phyloP scores from a whole-genome alignment of 2,888 invertebrate species.

The Noctua janthina region DNA sequence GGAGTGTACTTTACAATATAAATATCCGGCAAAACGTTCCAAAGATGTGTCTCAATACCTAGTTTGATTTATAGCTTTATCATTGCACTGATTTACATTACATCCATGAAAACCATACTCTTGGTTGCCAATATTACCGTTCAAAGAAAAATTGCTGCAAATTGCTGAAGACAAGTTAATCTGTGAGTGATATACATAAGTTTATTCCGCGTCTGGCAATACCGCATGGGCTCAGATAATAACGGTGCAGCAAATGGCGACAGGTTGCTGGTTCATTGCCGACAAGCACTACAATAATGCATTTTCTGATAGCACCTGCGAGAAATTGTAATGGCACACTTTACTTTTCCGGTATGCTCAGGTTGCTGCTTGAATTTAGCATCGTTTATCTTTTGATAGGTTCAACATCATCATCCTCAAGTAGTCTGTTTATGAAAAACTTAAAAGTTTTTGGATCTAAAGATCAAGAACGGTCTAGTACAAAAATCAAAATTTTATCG shows the following conservation, averaged over 20 bases:
- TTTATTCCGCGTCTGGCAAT: constrained; percentile 33
- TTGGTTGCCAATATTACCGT: constrained; percentile 9
- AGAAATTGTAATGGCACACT: constrained; percentile 25
- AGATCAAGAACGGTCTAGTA: neutral
- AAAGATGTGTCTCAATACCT: neutral
- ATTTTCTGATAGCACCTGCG: constrained; percentile 38
- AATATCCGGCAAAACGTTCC: neutral
- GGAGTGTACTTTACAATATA: neutral
- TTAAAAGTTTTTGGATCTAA: neutral
- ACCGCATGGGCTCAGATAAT: constrained; percentile 31
- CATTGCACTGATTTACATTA: constrained; percentile 11
- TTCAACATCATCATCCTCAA: neutral
- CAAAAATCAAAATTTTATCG: neutral
- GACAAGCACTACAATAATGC: constrained; percentile 47
- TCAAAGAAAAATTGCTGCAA: constrained; percentile 33
- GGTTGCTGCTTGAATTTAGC: neutral
- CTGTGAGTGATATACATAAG: constrained; percentile 26
- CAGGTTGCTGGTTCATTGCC: constrained; percentile 33
- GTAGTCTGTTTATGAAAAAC: neutral
- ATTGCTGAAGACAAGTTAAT: constrained; percentile 33
- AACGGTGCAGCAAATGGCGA: constrained; percentile 49
- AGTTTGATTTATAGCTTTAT: neutral
- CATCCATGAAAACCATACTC: neutral
- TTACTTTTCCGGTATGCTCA: neutral
- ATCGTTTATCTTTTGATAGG: neutral